phyloP scores from a whole-genome alignment of 2,113 vertebrate species.

The Ardeotis arabs region DNA sequence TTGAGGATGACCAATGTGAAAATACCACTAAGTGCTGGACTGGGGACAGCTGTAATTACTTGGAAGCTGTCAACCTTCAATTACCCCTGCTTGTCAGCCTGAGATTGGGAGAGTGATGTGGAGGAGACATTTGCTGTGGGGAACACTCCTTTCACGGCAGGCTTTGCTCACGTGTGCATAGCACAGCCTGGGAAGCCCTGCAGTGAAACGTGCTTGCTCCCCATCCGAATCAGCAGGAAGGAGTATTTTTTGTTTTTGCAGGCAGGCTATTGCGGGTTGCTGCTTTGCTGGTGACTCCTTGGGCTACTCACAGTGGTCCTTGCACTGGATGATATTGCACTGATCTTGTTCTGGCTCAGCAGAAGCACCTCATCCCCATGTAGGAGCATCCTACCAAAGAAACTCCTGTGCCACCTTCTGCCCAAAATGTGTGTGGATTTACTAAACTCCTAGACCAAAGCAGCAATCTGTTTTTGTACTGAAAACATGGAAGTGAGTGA shows the following conservation, averaged over 20 bases:
- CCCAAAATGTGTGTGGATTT: neutral
- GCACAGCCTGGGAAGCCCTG: neutral
- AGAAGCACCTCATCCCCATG: neutral
- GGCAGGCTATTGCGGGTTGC: neutral
- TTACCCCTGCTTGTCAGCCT: neutral
- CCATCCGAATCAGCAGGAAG: fast-evolving
- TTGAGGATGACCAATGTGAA: neutral
- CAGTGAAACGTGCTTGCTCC: neutral
- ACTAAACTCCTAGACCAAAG: neutral
- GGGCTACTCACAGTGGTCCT: neutral
- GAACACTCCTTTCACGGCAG: neutral
- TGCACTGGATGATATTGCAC: fast-evolving
- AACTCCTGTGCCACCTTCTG: neutral
- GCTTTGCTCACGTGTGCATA: neutral
- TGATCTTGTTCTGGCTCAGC: neutral
- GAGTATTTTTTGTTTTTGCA: neutral
- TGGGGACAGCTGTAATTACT: neutral
- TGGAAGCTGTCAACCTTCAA: neutral
- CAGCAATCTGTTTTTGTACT: neutral
- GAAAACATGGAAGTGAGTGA: neutral
- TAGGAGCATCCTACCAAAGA: neutral
- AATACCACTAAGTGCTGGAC: neutral
- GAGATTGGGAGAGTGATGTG: neutral
- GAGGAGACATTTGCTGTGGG: neutral
- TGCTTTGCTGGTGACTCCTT: neutral